phyloP scores from a whole-genome alignment of 2,797 vertebrate genomes.

The Oophaga sylvatica region DNA sequence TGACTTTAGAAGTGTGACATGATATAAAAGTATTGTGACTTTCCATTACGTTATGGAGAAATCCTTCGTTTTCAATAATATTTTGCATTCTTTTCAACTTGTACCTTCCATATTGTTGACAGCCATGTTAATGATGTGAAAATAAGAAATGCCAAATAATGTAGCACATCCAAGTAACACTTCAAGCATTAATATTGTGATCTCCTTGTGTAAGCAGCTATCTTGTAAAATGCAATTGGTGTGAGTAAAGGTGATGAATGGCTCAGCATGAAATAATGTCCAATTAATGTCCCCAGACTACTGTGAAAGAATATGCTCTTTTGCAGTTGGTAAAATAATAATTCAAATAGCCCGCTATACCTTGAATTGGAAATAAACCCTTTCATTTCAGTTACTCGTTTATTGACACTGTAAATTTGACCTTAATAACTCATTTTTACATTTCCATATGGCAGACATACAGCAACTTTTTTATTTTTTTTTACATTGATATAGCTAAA shows the following conservation, averaged over 20 bases:
- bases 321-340: conserved; percentile 6
- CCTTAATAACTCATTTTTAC: too few species aligned
- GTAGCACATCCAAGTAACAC: conserved; percentile 47
- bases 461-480: too few species aligned
- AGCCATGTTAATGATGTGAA: conserved; percentile 44
- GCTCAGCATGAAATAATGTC: conserved; percentile 31
- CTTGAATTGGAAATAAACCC: not conserved
- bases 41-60: not conserved
- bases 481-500: too few species aligned
- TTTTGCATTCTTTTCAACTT: conserved; percentile 11
- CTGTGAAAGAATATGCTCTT: conserved; percentile 18
- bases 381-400: not conserved
- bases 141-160: conserved; percentile 45
- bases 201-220: conserved; percentile 15
- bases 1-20: not conserved
- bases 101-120: conserved; percentile 33
- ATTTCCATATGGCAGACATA: too few species aligned
- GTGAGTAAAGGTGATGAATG: conserved; percentile 44
- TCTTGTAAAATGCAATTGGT: conserved; percentile 47
- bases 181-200: conserved; percentile 48
- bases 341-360: not conserved
- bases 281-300: conserved; percentile 41
- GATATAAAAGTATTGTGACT: not conserved
- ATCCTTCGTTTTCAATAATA: conserved; percentile 1
- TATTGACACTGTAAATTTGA: not conserved